Percentiles rank a stretch among this genome's conserved stretches.
phyloP scores from a whole-genome alignment of 2,113 vertebrate species.

The Oriolus oriolus region DNA sequence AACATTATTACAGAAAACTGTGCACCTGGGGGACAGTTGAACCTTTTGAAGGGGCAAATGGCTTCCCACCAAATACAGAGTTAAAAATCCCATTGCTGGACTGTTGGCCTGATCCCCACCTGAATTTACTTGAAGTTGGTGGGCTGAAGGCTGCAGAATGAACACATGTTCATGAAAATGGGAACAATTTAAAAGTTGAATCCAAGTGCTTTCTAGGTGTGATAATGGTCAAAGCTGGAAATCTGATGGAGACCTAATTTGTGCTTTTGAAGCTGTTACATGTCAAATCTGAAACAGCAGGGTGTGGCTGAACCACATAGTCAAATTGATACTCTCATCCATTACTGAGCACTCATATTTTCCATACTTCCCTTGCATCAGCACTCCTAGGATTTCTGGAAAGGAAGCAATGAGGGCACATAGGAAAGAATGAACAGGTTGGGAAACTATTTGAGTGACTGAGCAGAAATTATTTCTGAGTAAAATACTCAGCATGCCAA shows the following conservation, averaged over 20 bases:
- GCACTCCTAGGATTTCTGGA: neutral
- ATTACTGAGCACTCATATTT: neutral
- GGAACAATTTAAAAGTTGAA: neutral
- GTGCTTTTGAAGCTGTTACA: neutral
- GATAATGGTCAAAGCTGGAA: neutral
- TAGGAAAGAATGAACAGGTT: neutral
- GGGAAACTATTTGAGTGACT: neutral
- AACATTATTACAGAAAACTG: neutral
- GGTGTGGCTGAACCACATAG: neutral
- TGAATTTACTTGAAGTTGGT: neutral
- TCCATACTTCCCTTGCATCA: neutral
- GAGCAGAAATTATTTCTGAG: neutral
- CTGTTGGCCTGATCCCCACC: neutral
- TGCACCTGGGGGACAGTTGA: neutral
- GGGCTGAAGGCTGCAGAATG: neutral
- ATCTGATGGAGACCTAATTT: neutral
- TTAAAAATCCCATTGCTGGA: neutral
- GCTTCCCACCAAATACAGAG: neutral
- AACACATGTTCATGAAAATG: neutral
- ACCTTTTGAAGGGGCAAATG: neutral
- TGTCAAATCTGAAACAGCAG: neutral
- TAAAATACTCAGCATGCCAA: neutral
- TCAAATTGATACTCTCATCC: neutral
- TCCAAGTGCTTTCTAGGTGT: neutral
- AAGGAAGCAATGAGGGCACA: accelerated